Conservation (phyloP, 1,140 invertebrate genomes). For the Lordiphosa mommai region DNA sequence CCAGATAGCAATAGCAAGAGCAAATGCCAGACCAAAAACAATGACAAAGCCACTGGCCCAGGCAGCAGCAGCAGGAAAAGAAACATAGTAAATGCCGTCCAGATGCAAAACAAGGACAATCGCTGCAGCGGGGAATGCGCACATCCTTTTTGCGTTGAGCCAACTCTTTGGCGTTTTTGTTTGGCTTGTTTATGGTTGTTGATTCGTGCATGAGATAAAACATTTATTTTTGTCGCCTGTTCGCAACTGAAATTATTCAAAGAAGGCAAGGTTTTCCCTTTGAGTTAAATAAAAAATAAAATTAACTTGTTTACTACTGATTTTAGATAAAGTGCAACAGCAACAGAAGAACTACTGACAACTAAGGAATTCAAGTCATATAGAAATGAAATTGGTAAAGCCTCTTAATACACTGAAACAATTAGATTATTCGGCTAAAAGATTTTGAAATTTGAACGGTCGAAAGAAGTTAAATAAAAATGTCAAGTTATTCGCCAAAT, state of each 20-base stretch:
- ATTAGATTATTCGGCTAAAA: too few species aligned
- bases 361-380: too few species aligned
- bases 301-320: constrained; percentile 8
- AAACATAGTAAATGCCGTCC: constrained; percentile 22
- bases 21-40: constrained; percentile 40
- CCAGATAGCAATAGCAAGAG: constrained; percentile 21
- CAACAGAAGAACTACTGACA: too few species aligned
- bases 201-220: constrained; percentile 54
- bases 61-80: constrained; percentile 20
- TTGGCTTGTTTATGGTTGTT: constrained; percentile 65
- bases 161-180: constrained; percentile 28
- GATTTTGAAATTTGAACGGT: too few species aligned
- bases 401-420: too few species aligned
- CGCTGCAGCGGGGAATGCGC: constrained; percentile 19
- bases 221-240: constrained; percentile 43
- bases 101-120: constrained; percentile 20
- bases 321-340: neutral
- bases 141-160: constrained; percentile 31
- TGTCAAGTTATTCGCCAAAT: too few species aligned
- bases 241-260: constrained; percentile 35
- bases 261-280: constrained; percentile 15
- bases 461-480: too few species aligned
- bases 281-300: constrained; percentile 12
- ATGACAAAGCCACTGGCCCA: constrained; percentile 52
- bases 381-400: too few species aligned